Base-by-base conservation (phyloP, 2,888 invertebrate species). In the Entomobrya multifasciata region DNA sequence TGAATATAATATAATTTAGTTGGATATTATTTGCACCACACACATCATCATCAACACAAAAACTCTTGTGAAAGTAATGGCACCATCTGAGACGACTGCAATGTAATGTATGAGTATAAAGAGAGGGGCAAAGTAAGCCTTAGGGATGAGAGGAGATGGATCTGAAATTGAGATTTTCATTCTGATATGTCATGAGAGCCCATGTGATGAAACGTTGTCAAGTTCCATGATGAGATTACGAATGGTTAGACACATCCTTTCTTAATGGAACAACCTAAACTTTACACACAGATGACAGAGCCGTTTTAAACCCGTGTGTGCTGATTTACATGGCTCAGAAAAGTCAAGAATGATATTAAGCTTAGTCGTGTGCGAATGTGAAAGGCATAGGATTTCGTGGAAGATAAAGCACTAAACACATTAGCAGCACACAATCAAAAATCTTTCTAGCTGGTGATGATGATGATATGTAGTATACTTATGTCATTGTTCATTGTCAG, bases 381-480 rank as follows among this genome's bases (percentile, higher is more conserved):
- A 13, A 62, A 65, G 41, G 41, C 1, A n/a, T n/a, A n/a, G n/a
- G n/a, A n/a, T n/a, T n/a, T n/a, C n/a, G n/a, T n/a, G n/a, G n/a
- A 17, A 65, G 65, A 65, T 65, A 65, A 65, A 36, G 41, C 20
- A n/a, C n/a, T n/a, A n/a, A n/a, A n/a, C n/a, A 65, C 65, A 65
- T 65, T 41, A 65, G 65, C 41, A 65, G 6, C 4, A 36, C n/a
- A n/a, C 65, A 20, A 36, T 41, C 65, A 65, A 65, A 20, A 41
- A 10, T 20, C 36, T 15, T 65, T 62, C 60, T 60, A 15, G n/a
- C 62, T n/a, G 3, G 17, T 17, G n/a, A 36, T 36, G 30, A 62
- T 13, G n/a, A n/a, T n/a, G n/a, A n/a, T n/a, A n/a, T n/a, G n/a
- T n/a, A n/a, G n/a, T n/a, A n/a, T n/a, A n/a, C n/a, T n/a, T n/a